Evolutionary conservation across 2,888 invertebrate genomes (phyloP).

Genomic region (Tachina grossa): DNA sequence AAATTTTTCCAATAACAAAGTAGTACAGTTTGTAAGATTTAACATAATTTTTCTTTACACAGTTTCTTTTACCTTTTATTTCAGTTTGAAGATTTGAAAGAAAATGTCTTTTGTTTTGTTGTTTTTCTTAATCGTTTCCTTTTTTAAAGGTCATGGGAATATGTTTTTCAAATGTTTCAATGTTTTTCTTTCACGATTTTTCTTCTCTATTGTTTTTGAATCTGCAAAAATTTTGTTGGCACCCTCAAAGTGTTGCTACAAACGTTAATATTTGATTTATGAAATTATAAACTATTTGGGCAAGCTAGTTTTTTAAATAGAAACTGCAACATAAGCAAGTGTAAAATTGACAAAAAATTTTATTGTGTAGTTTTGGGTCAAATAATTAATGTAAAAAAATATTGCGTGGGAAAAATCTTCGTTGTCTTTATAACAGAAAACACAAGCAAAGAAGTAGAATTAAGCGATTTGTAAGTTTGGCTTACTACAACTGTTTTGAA

Average conservation of each 20-base stretch:
- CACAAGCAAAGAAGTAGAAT: too few species aligned
- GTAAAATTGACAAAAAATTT: too few species aligned
- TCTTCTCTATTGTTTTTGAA: not conserved
- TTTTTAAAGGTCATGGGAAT: conserved; percentile 10
- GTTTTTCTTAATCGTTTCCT: not conserved
- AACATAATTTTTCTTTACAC: not conserved
- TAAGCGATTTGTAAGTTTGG: too few species aligned
- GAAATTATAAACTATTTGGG: not conserved
- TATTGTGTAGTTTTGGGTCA: too few species aligned
- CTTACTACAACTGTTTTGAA: too few species aligned
- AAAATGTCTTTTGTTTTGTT: conserved; percentile 8
- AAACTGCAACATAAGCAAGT: too few species aligned
- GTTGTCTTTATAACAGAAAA: too few species aligned
- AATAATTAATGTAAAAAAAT: too few species aligned
- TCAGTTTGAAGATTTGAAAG: conserved; percentile 13
- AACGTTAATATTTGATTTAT: not conserved
- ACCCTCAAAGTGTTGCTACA: not conserved
- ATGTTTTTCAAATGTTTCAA: conserved; percentile 13
- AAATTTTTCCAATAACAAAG: not conserved
- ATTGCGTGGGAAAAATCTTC: too few species aligned
- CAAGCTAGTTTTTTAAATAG: too few species aligned
- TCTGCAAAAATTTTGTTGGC: not conserved
- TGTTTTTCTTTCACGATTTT: not conserved
- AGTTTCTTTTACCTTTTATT: not conserved
- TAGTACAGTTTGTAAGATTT: conserved; percentile 54